These are phyloP conservation scores for Drosophila quadrilineata DNA, from an alignment of 1,140 invertebrate species.

Conservation along the genomic window DNA sequence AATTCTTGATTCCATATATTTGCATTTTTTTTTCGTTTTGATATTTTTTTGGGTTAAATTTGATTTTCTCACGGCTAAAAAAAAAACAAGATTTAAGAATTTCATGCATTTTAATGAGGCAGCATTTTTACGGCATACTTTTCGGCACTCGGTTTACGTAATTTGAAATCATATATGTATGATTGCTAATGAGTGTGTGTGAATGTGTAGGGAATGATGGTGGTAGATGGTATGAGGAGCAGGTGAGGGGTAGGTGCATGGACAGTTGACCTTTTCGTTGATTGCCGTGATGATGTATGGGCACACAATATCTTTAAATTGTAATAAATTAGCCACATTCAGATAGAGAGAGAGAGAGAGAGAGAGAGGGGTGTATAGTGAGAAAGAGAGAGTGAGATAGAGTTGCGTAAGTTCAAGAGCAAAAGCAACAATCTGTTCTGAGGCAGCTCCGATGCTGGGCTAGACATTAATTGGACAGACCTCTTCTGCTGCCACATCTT, in stretches of 20 bases:
- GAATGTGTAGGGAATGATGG: no score
- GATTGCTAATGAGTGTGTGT: neutral
- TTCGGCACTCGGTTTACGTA: conserved; percentile 2
- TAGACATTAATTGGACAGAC: conserved; percentile 58
- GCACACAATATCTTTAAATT: conserved; percentile 52
- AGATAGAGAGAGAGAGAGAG: neutral
- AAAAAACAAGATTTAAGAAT: neutral
- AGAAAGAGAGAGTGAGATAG: neutral
- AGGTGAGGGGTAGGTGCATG: neutral
- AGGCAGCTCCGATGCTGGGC: conserved; percentile 7
- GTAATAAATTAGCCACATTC: conserved; percentile 50
- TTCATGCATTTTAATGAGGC: neutral
- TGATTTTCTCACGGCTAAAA: no score
- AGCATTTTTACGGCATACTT: conserved; percentile 2
- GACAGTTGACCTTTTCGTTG: neutral
- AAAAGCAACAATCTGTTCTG: conserved; percentile 26
- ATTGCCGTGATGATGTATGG: no score
- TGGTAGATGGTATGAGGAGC: no score
- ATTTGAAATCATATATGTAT: neutral
- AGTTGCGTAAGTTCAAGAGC: conserved; percentile 65
- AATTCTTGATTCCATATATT: neutral
- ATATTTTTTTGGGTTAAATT: no score
- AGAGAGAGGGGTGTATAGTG: conserved; percentile 45
- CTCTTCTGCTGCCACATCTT: conserved; percentile 23
- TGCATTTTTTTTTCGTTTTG: neutral